phyloP scores from a whole-genome alignment of 2,797 vertebrate species.

The Huso huso region DNA sequence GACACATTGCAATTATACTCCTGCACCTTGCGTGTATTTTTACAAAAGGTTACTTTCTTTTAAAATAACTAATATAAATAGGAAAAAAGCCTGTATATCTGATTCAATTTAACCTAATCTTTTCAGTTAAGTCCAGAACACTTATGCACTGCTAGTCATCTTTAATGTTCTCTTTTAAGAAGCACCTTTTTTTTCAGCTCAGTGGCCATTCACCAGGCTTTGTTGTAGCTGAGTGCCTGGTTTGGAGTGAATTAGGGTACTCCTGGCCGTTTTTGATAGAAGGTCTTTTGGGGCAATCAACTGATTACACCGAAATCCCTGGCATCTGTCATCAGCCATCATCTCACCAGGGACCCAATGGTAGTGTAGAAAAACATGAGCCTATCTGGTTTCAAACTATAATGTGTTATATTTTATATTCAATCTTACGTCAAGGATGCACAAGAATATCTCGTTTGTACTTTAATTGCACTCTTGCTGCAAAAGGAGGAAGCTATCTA shows the following conservation, averaged over 20 bases:
- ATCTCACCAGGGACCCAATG: conserved; percentile 52
- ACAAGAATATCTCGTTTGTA: no score
- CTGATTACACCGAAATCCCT: conserved; percentile 48
- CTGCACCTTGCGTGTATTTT: not conserved
- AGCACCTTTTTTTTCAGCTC: not conserved
- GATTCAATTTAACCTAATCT: conserved; percentile 4
- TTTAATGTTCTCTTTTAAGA: not conserved
- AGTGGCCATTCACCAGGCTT: conserved; percentile 10
- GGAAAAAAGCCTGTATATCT: not conserved
- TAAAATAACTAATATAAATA: not conserved
- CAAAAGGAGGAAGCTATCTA: no score
- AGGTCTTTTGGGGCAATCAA: conserved; percentile 48
- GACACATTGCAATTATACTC: no score
- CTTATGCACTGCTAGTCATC: not conserved
- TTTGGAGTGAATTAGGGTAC: conserved; percentile 35
- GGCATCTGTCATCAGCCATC: conserved; percentile 62
- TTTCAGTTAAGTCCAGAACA: not conserved
- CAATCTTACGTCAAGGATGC: no score
- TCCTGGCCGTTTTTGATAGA: conserved; percentile 35
- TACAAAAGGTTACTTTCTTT: not conserved
- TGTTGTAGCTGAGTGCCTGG: conserved; percentile 15
- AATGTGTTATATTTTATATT: conserved; percentile 43
- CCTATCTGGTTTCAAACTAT: conserved; percentile 58
- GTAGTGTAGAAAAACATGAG: conserved; percentile 38
- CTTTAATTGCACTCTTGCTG: no score